phyloP scores from a whole-genome alignment of 2,797 vertebrate species.

The Dipus sagitta region DNA sequence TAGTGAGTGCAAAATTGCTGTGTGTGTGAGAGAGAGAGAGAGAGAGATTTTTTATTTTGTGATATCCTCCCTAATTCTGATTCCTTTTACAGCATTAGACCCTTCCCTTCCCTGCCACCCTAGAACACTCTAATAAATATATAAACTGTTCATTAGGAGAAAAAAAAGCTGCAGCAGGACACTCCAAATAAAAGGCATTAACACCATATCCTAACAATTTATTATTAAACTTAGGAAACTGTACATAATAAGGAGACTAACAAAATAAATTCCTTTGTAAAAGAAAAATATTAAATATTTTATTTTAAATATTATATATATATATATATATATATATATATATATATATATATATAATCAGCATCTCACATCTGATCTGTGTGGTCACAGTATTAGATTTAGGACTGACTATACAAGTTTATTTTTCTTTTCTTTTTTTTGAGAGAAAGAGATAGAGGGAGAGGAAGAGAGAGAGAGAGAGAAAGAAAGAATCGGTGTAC shows the following conservation, averaged over 20 bases:
- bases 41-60: neutral
- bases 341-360: neutral
- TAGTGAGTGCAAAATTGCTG: neutral
- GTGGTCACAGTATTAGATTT: neutral
- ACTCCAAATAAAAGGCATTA: slow-evolving; percentile 5
- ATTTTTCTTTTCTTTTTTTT: slow-evolving; percentile 29
- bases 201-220: neutral
- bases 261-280: neutral
- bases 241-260: neutral
- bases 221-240: neutral
- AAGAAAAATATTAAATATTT: too few relatives aligned
- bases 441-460: too few relatives aligned
- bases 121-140: neutral
- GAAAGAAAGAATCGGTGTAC: too few relatives aligned
- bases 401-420: neutral
- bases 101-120: neutral
- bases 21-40: neutral
- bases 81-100: neutral
- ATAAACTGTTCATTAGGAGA: neutral
- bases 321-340: too few relatives aligned
- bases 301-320: too few relatives aligned
- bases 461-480: too few relatives aligned
- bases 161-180: neutral
- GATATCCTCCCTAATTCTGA: neutral
- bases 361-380: neutral